These are phyloP conservation scores for Lichenostomus cassidix DNA, from an alignment of 2,113 vertebrate species.

Conservation along the genomic window DNA sequence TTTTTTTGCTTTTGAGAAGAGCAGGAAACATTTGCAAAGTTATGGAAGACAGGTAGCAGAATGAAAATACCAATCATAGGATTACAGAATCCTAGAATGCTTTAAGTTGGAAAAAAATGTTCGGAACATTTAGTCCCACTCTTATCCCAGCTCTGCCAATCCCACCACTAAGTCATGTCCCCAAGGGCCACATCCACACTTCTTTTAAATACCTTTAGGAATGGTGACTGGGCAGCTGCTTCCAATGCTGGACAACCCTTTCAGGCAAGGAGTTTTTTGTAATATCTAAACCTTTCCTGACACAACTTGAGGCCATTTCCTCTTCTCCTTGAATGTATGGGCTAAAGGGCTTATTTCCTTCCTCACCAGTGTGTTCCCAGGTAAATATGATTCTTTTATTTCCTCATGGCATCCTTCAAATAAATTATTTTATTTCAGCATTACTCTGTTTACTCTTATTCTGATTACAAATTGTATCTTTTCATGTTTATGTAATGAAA, in stretches of 20 bases:
- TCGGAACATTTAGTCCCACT: not conserved
- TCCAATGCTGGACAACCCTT: not conserved
- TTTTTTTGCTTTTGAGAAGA: not conserved
- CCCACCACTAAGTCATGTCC: not conserved
- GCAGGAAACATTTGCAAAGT: not conserved
- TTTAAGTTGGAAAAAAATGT: not conserved
- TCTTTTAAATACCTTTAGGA: not conserved
- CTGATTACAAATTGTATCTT: not conserved
- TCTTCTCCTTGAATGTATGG: not conserved
- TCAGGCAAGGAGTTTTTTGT: not conserved
- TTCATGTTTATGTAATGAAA: not conserved
- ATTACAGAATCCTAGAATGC: not conserved
- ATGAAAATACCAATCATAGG: not conserved
- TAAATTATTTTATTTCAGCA: not conserved
- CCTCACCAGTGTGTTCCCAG: not conserved
- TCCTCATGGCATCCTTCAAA: not conserved
- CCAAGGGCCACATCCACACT: fast-evolving
- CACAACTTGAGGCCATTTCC: not conserved
- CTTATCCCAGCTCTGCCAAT: not conserved
- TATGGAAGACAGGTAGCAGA: not conserved
- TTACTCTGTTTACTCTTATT: not conserved
- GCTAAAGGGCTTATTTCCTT: not conserved
- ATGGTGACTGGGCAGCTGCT: not conserved
- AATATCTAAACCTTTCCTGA: not conserved
- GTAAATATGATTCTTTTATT: not conserved